Base-by-base conservation (phyloP, 2,888 invertebrate species). In the Drosophila prostipennis region DNA sequence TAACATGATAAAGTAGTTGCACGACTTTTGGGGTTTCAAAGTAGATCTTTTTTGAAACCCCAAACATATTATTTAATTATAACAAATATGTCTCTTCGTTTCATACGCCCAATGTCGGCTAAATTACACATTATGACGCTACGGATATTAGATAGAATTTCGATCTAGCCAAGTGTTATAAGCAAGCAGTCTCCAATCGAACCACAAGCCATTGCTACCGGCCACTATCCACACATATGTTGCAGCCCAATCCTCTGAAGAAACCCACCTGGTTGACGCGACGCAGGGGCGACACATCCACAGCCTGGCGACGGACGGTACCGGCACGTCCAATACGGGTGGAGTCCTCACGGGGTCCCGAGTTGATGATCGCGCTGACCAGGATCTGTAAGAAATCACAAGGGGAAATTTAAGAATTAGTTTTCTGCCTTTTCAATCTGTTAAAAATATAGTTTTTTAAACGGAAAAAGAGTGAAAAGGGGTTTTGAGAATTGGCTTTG, bases 271-370 rank as follows among this genome's bases (percentile, higher is more conserved):
- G 99, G 94, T 99, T 99, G 16, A 99, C 99, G 91, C 99, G 95
- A 85, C 99, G 95, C 86, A 99, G 94, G 13, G 99, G 99, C 11
- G 99, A 99, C 69, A 99, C 99, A 91, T 99, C 99, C 79, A 99
- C 99, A 87, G 99, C 99, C 92, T 99, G 99, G 93, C 99, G 95
- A 92, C 99, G 95, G n/a, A 99, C 99, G 2, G 99, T 99, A 94
- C 99, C 99, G 77, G 99, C 99, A 91, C 99, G 97, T 93, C 99
- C 99, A 91, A 99, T 99, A 94, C 99, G 97, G 64, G 99, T 99
- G 1, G 99, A 99, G 92, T 99, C 99, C 95, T 99, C 99, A 91
- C 99, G 95, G 53, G 99, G 99, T 26, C 99, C 99, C 74, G 98
- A 98, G 93, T 99, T 99, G 91, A 99, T 99, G 90, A 99, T 98